Evolutionary conservation across 2,113 vertebrate genomes (phyloP).

Genomic region (Paraplagusia blochii): DNA sequence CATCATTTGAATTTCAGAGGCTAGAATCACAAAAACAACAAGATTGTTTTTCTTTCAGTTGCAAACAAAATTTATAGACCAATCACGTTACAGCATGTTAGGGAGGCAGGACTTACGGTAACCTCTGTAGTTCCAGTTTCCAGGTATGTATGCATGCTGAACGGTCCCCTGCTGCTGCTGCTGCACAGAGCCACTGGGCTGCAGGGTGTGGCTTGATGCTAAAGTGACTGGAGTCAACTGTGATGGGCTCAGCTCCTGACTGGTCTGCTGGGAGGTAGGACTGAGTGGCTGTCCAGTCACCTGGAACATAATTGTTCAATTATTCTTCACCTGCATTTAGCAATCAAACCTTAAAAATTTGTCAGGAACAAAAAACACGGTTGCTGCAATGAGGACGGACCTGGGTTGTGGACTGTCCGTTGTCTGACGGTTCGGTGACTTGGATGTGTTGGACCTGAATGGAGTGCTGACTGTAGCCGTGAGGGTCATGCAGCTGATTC

Average conservation of each 20-base stretch:
- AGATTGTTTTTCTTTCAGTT: not conserved
- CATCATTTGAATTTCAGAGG: slow-evolving; percentile 99
- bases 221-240: slow-evolving; percentile 81
- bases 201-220: slow-evolving; percentile 78
- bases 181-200: slow-evolving; percentile 69
- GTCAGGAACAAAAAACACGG: not conserved
- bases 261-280: slow-evolving; percentile 84
- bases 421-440: slow-evolving; percentile 80
- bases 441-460: slow-evolving; percentile 99
- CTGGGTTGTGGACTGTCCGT: slow-evolving; percentile 76
- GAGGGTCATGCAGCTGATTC: slow-evolving; percentile 91
- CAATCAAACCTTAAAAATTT: not conserved
- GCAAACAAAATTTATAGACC: not conserved
- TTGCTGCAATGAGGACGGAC: slow-evolving; percentile 56
- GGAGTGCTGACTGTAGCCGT: slow-evolving; percentile 91
- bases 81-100: accelerated
- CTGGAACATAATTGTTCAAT: slow-evolving; percentile 52
- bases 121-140: slow-evolving; percentile 91
- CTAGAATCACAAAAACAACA: slow-evolving; percentile 58
- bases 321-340: not conserved
- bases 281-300: slow-evolving; percentile 86
- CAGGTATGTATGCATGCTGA: slow-evolving; percentile 90
- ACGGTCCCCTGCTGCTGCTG: slow-evolving; percentile 76
- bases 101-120: slow-evolving; percentile 81
- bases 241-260: slow-evolving; percentile 86